Evolutionary conservation across 2,888 invertebrate genomes (phyloP).

Genomic region (Andrena camellia): DNA sequence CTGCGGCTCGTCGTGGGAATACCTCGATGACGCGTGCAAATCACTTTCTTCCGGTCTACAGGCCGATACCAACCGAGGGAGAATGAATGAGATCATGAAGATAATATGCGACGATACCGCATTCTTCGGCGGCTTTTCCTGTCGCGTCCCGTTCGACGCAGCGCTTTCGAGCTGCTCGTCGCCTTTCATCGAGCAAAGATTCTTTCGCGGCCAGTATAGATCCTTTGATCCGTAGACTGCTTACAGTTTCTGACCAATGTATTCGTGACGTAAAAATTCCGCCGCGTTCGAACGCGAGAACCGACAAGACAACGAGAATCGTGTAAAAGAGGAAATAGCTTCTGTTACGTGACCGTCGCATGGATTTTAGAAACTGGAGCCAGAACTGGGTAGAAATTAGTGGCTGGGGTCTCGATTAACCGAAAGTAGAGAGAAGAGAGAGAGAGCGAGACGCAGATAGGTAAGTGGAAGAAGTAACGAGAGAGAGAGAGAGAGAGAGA

Average conservation of each 20-base stretch:
- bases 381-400: constrained; percentile 57
- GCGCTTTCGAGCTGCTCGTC: background rate
- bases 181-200: background rate
- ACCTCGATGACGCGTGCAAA: constrained; percentile 32
- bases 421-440: constrained; percentile 15
- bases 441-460: constrained; percentile 40
- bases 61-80: constrained; percentile 7
- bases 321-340: constrained; percentile 15
- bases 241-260: too few relatives aligned
- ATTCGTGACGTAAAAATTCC: too few relatives aligned
- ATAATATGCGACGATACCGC: constrained; percentile 57
- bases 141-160: background rate
- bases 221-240: background rate
- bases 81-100: constrained; percentile 57
- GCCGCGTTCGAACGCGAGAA: background rate
- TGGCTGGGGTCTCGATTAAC: constrained; percentile 39
- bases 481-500: constrained; percentile 39
- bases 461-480: constrained; percentile 24
- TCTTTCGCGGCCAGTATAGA: background rate
- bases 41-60: constrained; percentile 36
- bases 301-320: background rate
- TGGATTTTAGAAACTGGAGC: constrained; percentile 47
- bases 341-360: constrained; percentile 56
- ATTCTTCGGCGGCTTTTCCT: constrained; percentile 54
- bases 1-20: constrained; percentile 32